Conservation (phyloP, 2,888 invertebrate genomes). For the Hylaea fasciaria region DNA sequence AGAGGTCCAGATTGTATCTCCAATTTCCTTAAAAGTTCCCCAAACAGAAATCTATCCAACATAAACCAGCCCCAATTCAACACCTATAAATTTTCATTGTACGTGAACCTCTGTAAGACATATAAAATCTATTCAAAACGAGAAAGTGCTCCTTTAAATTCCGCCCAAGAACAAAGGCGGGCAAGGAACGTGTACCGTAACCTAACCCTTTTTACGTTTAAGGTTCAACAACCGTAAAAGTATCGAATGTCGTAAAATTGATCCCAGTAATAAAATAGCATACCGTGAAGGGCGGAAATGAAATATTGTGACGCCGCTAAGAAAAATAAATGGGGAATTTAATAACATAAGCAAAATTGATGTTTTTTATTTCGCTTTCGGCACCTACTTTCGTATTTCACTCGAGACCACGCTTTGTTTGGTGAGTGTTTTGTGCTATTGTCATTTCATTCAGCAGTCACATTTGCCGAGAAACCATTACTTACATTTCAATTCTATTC, state of each 20-base stretch:
- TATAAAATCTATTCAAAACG: conserved; percentile 49
- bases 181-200: conserved; percentile 56
- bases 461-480: conserved; percentile 48
- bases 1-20: conserved; percentile 18
- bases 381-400: conserved; percentile 19
- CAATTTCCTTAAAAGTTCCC: conserved; percentile 29
- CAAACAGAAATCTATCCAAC: conserved; percentile 31
- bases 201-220: conserved; percentile 74
- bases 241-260: conserved; percentile 77
- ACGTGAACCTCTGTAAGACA: conserved; percentile 44
- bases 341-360: conserved; percentile 49
- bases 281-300: conserved; percentile 71
- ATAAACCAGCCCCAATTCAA: conserved; percentile 27
- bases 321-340: conserved; percentile 55
- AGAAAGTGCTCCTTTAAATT: conserved; percentile 56
- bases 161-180: conserved; percentile 59
- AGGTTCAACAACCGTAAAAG: conserved; percentile 76
- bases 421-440: conserved; percentile 44
- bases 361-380: conserved; percentile 35
- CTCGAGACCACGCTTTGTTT: conserved; percentile 43
- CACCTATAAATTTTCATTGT: conserved; percentile 36
- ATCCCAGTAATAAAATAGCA: conserved; percentile 76
- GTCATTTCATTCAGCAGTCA: conserved; percentile 44
- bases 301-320: conserved; percentile 66
- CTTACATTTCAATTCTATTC: conserved; percentile 53